Evolutionary conservation across 1,140 invertebrate species (phyloP), one percentile per base, ranked within the genome.

Genomic region (Caenorhabditis latens): DNA sequence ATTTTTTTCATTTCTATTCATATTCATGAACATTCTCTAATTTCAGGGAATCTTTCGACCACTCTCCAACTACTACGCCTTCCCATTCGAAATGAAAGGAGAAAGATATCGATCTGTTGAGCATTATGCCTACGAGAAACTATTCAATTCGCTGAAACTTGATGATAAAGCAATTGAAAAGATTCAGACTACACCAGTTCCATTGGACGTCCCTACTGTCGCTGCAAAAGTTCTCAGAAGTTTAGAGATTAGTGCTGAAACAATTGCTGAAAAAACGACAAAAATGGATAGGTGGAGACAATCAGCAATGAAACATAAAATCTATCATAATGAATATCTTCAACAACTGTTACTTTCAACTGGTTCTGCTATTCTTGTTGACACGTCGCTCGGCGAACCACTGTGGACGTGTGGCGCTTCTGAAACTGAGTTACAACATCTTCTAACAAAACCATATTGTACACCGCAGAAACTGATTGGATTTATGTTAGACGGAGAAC

Each of bases 291-390:
- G 91, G 53, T 92, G 92, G 92, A 79, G 91, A 57, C 91, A 92
- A 84, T 90, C 91, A 4, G 91, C 92, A 61, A 92, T 92, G 91
- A 92, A 91, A 65, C 90, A 92, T 82, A 92, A 92, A 84, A 87
- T 92, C 3, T 71, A 40, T 53, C 83, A 84, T 65, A 89, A 92
- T 84, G 89, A 90, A 11, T 89, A 90, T 86, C 85, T 92, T 42
- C 89, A 90, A 86, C 90, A 92, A 63, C 84, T 92, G 13, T 75
- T 92, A 7, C 67, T 92, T 21, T 90, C 87, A 46, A 92, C 92
- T 43, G 91, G 91, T 19, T 57, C 89, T 65, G 91, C 91, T n/a
- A 89, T 92, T 86, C 84, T 92, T 7, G 21, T 92, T 32, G 91
- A 92, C 67, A 87, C 71, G 21, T 87, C 50, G 11, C 3, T 55